Evolutionary conservation across 2,113 vertebrate species (phyloP).

Genomic region (Caranx ignobilis): DNA sequence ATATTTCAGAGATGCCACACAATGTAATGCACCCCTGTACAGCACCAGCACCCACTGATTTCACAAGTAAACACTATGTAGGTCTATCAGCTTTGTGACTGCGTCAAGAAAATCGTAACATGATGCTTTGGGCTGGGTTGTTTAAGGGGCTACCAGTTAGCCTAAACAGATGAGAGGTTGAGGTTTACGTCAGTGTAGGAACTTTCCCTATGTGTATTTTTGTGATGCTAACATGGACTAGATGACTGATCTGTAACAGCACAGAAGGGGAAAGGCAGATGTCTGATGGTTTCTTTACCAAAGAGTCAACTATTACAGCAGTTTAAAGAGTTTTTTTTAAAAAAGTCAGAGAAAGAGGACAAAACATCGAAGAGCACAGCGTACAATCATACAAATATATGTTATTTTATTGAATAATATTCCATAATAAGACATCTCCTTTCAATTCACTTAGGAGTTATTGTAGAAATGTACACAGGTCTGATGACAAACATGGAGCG

Average conservation of each 20-base stretch:
- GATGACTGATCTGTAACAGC: not conserved
- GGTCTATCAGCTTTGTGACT: too few species aligned
- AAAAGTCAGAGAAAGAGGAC: conserved; percentile 7
- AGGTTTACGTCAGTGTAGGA: not conserved
- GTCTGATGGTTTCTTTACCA: not conserved
- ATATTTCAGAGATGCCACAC: too few species aligned
- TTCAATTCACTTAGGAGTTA: conserved; percentile 73
- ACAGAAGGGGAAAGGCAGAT: conserved; percentile 14
- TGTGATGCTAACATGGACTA: not conserved
- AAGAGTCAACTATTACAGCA: not conserved
- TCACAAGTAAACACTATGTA: not conserved
- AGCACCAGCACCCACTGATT: not conserved
- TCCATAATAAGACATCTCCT: conserved; percentile 77
- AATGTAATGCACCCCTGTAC: not conserved
- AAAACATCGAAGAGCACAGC: conserved; percentile 42
- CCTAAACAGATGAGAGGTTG: too few species aligned
- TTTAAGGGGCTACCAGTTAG: too few species aligned
- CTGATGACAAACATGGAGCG: conserved; percentile 70
- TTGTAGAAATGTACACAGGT: conserved; percentile 81
- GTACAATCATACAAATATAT: conserved; percentile 88
- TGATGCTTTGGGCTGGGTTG: too few species aligned
- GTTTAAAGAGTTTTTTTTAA: conserved; percentile 6
- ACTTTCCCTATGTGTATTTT: conserved; percentile 10
- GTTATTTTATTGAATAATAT: conserved; percentile 85
- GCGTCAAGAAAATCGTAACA: too few species aligned